Percentiles rank a stretch among this genome's conserved stretches.
Conservation (phyloP, 2,113 vertebrate species). For the Cnemophilus loriae region DNA sequence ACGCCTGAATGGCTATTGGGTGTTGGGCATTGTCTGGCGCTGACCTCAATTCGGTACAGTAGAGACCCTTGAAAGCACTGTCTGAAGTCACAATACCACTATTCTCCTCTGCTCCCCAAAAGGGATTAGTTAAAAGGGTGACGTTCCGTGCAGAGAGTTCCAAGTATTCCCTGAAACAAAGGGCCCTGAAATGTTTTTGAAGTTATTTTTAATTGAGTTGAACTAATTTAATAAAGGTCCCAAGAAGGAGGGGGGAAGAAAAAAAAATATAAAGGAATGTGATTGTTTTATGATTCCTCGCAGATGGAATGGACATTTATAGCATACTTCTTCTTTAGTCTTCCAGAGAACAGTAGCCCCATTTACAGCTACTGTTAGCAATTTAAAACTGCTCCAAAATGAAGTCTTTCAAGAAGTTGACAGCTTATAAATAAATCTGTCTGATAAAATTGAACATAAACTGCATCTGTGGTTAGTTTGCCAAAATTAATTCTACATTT, state of each 20-base stretch:
- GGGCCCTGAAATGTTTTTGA: slow-evolving; percentile 81
- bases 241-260: slow-evolving; percentile 24
- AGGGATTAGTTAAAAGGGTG: slow-evolving; percentile 95
- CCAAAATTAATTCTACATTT: slow-evolving; percentile 84
- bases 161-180: slow-evolving; percentile 90
- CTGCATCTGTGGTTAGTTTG: slow-evolving; percentile 82
- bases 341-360: slow-evolving; percentile 81
- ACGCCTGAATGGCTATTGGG: slow-evolving; percentile 92
- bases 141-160: slow-evolving; percentile 93
- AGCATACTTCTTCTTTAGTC: slow-evolving; percentile 80
- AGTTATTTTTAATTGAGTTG: slow-evolving; percentile 88
- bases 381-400: slow-evolving; percentile 83
- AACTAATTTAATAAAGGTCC: slow-evolving; percentile 86
- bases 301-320: slow-evolving; percentile 83
- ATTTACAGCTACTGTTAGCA: slow-evolving; percentile 84
- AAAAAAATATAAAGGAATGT: slow-evolving; percentile 80
- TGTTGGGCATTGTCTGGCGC: slow-evolving; percentile 91
- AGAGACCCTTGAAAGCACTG: slow-evolving; percentile 94
- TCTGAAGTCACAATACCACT: slow-evolving; percentile 92
- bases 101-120: slow-evolving; percentile 92
- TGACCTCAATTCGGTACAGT: slow-evolving; percentile 99
- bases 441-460: slow-evolving; percentile 84
- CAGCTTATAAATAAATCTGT: slow-evolving; percentile 87
- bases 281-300: slow-evolving; percentile 83
- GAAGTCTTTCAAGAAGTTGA: slow-evolving; percentile 85